Conservation (phyloP, 2,113 vertebrate genomes). For the Trochalopteron elliotii region DNA sequence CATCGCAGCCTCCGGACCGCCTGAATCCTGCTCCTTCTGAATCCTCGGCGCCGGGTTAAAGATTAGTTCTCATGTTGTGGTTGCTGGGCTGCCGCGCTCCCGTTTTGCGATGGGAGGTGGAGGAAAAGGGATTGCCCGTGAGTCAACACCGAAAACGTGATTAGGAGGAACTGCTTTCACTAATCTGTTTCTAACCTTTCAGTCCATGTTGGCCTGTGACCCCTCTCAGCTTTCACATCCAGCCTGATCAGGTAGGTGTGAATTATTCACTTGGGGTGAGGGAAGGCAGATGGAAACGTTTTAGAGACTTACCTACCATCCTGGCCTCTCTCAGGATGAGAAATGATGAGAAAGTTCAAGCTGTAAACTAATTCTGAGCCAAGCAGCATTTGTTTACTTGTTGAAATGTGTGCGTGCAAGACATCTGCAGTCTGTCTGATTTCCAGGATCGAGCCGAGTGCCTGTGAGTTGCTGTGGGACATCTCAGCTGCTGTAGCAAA, state of each 20-base stretch:
- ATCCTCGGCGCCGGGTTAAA: constrained; percentile 42
- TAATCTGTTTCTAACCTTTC: constrained; percentile 63
- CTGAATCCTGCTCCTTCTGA: constrained; percentile 40
- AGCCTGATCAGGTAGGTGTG: constrained; percentile 75
- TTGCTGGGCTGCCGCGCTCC: constrained; percentile 66
- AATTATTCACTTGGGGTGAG: constrained; percentile 57
- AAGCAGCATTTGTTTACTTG: constrained; percentile 64
- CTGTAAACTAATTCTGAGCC: constrained; percentile 37
- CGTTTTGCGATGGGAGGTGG: constrained; percentile 71
- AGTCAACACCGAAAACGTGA: constrained; percentile 71
- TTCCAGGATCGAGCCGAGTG: neutral
- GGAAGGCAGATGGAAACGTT: neutral
- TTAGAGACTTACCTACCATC: neutral
- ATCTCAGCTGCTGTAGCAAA: neutral
- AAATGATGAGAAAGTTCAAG: constrained; percentile 65
- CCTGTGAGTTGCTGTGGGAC: constrained; percentile 24
- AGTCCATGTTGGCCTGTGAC: constrained; percentile 68
- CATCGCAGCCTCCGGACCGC: constrained; percentile 59
- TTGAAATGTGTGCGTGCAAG: constrained; percentile 44
- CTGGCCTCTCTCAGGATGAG: constrained; percentile 13
- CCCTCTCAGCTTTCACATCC: constrained; percentile 63
- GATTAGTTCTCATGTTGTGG: constrained; percentile 62
- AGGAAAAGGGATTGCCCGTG: constrained; percentile 60
- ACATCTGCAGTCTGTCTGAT: constrained; percentile 14
- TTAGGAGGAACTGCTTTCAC: constrained; percentile 58